Base-by-base conservation (phyloP, 2,113 vertebrate genomes). In the Salvator merianae region DNA sequence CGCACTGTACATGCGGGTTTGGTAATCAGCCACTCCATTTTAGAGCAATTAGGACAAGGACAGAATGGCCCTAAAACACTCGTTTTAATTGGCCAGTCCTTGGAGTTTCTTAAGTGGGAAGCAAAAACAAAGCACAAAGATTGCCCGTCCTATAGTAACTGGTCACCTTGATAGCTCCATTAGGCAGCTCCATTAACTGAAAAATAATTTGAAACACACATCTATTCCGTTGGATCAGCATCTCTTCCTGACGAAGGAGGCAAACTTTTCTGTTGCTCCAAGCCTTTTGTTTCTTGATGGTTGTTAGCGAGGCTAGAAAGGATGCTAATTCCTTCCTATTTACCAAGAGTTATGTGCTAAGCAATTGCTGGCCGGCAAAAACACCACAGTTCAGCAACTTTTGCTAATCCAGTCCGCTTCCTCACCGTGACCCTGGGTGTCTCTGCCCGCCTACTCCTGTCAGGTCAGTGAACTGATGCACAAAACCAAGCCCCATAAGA, bases 321-420 rank as follows among this genome's bases (percentile, higher is more conserved):
- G 55, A 32, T 32, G 14, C 30, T 24, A 32, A 66, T 79, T 66
- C 14, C 2, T 30, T 3, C 38, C 77, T 47, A 20, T 50, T 80
- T n/a, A 22, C 30, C 16, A 65, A 30, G 59, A 63, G 77, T 65
- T 65, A 43, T 66, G 36, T 43, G 38, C 77, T 22, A n/a, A 68
- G 73, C 82, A 40, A 77, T 53, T 66, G 88, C 78, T 77, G 55
- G 82, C 91, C 81, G 81, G 59, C 87, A 76, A 81, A 53, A 69
- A 4, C 30, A 71, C 7, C 81, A 18, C 1, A 74, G 50, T 90
- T 87, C 80, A 91, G 87, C 87, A 90, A 83, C 92, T 92, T 82
- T 77, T 65, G 9, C 92, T 95, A 93, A 94, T 91, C 93, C 93
- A 87, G 87, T 83, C 87, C 55, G 2, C 32, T 18, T 32, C 38